These are phyloP conservation scores for Formica selysi DNA, from an alignment of 1,140 invertebrate genomes.

Conservation along the genomic window DNA sequence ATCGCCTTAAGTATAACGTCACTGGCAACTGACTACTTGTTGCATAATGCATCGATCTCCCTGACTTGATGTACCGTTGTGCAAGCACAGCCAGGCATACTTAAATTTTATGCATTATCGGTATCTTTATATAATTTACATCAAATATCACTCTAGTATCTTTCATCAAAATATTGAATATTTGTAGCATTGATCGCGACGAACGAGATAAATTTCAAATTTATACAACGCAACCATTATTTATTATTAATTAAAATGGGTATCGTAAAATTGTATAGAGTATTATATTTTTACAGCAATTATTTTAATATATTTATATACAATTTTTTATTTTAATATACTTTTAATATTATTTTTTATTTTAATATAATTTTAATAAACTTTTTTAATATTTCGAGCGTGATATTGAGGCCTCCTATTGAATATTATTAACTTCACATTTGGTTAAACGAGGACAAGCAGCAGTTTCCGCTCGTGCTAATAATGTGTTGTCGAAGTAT, in stretches of 20 bases:
- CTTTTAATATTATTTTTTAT: background rate
- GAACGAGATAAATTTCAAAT: background rate
- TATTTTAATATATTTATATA: background rate
- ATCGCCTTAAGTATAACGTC: background rate
- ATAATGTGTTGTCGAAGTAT: background rate
- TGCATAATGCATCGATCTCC: conserved; percentile 77
- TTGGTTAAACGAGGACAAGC: background rate
- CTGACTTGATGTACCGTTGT: conserved; percentile 11
- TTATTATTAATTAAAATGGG: no score
- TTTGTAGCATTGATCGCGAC: background rate
- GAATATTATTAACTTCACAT: background rate
- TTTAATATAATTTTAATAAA: no score
- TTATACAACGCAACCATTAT: background rate
- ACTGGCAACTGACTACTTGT: conserved; percentile 72
- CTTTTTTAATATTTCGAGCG: background rate
- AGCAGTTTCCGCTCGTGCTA: background rate
- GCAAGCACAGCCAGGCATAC: background rate
- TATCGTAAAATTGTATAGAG: background rate
- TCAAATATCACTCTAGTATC: background rate
- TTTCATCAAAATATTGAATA: background rate
- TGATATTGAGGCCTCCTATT: background rate
- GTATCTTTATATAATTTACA: background rate
- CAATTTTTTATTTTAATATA: no score
- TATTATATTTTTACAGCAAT: background rate
- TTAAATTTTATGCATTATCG: background rate